These are phyloP conservation scores for Sciurus carolinensis DNA, from an alignment of 2,797 vertebrate genomes.

Conservation along the genomic window DNA sequence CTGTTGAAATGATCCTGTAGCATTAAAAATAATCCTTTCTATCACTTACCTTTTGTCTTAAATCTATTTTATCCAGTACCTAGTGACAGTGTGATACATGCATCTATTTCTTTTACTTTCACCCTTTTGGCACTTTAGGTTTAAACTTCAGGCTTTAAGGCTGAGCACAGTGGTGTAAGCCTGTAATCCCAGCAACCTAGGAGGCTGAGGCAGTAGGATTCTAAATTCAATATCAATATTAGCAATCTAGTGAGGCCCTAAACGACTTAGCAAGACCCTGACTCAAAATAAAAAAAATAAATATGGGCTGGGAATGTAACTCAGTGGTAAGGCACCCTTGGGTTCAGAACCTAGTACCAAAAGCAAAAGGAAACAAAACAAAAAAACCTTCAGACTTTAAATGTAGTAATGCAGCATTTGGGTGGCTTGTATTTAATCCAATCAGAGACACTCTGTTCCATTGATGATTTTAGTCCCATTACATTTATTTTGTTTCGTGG, in stretches of 20 bases:
- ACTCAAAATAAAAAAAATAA: too few species aligned
- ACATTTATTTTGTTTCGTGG: neutral
- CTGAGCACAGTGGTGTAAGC: too few species aligned
- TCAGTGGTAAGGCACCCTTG: too few species aligned
- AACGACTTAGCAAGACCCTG: too few species aligned
- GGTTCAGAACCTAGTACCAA: too few species aligned
- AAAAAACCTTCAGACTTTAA: neutral
- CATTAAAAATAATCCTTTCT: slow-evolving; percentile 7
- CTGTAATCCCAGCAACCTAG: too few species aligned
- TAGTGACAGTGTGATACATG: neutral
- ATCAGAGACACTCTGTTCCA: neutral
- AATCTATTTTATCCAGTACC: neutral
- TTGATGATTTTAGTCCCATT: neutral
- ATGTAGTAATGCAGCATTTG: neutral
- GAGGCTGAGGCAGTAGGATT: too few species aligned
- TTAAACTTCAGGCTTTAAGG: slow-evolving; percentile 19
- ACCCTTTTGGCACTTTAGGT: neutral
- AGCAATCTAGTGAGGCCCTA: too few species aligned
- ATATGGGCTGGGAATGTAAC: too few species aligned
- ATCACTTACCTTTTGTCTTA: slow-evolving; percentile 32
- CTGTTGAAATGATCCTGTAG: slow-evolving; percentile 17
- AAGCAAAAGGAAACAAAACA: too few species aligned
- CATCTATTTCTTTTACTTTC: slow-evolving; percentile 23
- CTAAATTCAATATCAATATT: too few species aligned
- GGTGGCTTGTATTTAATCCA: slow-evolving; percentile 28